Base-by-base conservation (phyloP, 2,888 invertebrate species). In the Leptothorax acervorum region DNA sequence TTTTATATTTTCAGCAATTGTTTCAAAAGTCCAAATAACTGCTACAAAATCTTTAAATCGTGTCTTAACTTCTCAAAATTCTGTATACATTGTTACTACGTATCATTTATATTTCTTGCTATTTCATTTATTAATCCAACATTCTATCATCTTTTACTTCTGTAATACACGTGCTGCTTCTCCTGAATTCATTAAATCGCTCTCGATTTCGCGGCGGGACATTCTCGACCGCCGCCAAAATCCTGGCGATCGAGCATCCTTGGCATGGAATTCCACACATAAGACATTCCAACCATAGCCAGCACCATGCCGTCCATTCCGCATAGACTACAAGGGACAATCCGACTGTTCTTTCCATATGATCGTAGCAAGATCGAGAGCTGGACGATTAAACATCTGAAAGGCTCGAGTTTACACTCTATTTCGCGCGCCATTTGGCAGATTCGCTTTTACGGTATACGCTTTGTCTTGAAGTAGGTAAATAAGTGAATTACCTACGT, bases 401-500 rank as follows among this genome's bases (percentile, higher is more conserved):
- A 60, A 28, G n/a, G 66, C 71, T 66, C 62, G 66, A 76, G 63
- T 86, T 84, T 74, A 48, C 74, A 84, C 81, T 83, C 65, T 66
- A 75, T 81, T 79, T 79, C 71, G 71, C 42, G 75, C 68, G 48
- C 57, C 82, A 83, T 86, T 90, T 86, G 79, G 55, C 74, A 75
- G 39, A 60, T 35, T 78, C 35, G 86, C 86, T 86, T 86, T 90
- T 74, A 86, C 75, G 31, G 53, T 73, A 45, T 73, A 45, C 48
- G 53, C 45, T 71, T 51, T 63, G 53, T 63, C 79, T 87, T 82
- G 71, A 62, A 75, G 74, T 78, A 85, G 73, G 89, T 88, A 88
- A 89, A 89, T 85, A 89, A 89, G 89, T 86, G 87, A 84, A 81
- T 90, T 86, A 83, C 79, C 76, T 84, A 78, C 74, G 82, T 82